These are phyloP conservation scores for Pseudochirops corinnae DNA, from an alignment of 2,797 vertebrate species.

Conservation along the genomic window DNA sequence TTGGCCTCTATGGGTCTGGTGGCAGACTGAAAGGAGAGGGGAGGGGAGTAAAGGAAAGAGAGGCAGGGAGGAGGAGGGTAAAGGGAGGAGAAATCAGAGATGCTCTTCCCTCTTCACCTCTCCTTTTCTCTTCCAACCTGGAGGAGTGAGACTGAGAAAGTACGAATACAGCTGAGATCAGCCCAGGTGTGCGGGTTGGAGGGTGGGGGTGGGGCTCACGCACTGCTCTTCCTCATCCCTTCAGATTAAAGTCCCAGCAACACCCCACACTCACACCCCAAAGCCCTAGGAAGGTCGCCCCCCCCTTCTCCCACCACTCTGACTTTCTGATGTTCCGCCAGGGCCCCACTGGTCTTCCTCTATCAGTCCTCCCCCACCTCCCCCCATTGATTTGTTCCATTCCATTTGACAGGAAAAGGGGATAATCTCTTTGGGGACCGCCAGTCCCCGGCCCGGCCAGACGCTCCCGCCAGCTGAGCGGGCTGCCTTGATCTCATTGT, in stretches of 20 bases:
- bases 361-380: conserved; percentile 14
- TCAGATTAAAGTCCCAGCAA: background rate
- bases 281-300: background rate
- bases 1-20: conserved; percentile 20
- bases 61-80: background rate
- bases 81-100: background rate
- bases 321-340: conserved; percentile 48
- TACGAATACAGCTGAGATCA: background rate
- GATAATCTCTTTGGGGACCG: conserved; percentile 76
- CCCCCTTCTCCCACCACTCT: background rate
- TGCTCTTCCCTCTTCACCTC: background rate
- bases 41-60: background rate
- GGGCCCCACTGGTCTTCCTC: background rate
- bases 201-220: background rate
- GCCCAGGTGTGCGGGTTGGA: background rate
- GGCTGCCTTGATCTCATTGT: conserved; percentile 55
- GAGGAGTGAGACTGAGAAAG: background rate
- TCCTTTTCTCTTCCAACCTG: background rate
- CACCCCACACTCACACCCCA: background rate
- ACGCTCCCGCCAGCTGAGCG: conserved; percentile 61
- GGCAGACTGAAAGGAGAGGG: conserved; percentile 5
- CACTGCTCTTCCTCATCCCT: background rate
- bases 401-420: conserved; percentile 72
- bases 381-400: conserved; percentile 54
- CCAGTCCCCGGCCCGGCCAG: conserved; percentile 45